Percentiles rank a stretch among this genome's conserved stretches.
Conservation (phyloP, 2,888 invertebrate genomes). For the Hyposoter didymator region DNA sequence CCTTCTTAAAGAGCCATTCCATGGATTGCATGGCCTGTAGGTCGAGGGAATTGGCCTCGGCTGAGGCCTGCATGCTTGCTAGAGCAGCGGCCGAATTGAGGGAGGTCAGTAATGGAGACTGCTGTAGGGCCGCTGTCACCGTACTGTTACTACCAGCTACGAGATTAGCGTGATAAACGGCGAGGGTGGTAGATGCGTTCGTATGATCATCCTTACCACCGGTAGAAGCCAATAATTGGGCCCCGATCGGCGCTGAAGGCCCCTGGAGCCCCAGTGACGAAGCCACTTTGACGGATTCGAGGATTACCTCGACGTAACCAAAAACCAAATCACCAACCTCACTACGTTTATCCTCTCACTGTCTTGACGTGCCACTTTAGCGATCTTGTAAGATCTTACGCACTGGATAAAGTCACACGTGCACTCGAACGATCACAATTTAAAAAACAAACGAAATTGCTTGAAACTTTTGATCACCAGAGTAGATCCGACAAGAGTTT, state of each 20-base stretch:
- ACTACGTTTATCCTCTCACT: not conserved
- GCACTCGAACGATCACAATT: not conserved
- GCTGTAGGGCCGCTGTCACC: constrained; percentile 81
- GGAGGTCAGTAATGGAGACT: constrained; percentile 81
- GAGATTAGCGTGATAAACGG: constrained; percentile 83
- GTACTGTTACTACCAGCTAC: constrained; percentile 82
- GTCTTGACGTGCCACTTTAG: constrained; percentile 14
- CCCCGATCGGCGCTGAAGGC: constrained; percentile 84
- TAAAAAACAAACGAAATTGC: not conserved
- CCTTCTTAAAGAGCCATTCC: constrained; percentile 98
- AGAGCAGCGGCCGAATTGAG: constrained; percentile 84
- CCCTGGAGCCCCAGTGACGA: constrained; percentile 84
- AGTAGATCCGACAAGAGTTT: not conserved
- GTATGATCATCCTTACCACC: constrained; percentile 78
- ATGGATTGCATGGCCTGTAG: constrained; percentile 97
- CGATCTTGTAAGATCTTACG: not conserved
- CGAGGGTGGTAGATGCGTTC: constrained; percentile 70
- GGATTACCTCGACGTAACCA: constrained; percentile 68
- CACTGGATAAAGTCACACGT: constrained; percentile 11
- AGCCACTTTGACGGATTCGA: constrained; percentile 84
- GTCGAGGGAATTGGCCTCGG: constrained; percentile 94
- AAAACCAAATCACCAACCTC: constrained; percentile 70
- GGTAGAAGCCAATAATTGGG: constrained; percentile 82
- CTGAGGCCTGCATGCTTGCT: constrained; percentile 89
- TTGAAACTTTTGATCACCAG: not conserved